phyloP scores from a whole-genome alignment of 2,113 vertebrate genomes.

The Trichomycterus rosablanca region DNA sequence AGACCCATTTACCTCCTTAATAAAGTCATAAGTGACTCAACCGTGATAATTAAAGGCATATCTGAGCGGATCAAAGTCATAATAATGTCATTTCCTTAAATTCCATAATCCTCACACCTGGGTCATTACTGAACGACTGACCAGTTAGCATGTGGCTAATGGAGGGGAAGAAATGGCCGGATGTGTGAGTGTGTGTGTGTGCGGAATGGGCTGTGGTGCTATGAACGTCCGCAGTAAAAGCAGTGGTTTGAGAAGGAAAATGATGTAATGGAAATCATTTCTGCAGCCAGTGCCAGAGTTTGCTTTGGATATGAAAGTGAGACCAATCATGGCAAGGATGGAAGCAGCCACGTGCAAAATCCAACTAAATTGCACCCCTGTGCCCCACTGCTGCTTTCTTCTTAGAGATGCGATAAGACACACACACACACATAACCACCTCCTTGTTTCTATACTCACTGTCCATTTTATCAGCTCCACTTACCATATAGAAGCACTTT shows the following conservation, averaged over 20 bases:
- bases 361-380: slow-evolving; percentile 31
- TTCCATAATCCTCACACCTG: slow-evolving; percentile 17
- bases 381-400: slow-evolving; percentile 7
- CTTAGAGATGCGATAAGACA: slow-evolving; percentile 10
- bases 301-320: slow-evolving; percentile 31
- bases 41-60: slow-evolving; percentile 17
- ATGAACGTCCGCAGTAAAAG: slow-evolving; percentile 22
- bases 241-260: slow-evolving; percentile 19
- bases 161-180: slow-evolving; percentile 38
- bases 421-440: slow-evolving; percentile 11
- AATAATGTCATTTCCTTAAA: slow-evolving; percentile 33
- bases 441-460: too few relatives aligned
- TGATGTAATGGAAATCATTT: not conserved
- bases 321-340: slow-evolving; percentile 25
- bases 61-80: slow-evolving; percentile 32
- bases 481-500: too few relatives aligned
- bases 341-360: slow-evolving; percentile 32
- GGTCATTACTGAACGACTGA: slow-evolving; percentile 24
- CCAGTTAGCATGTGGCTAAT: slow-evolving; percentile 31
- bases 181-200: slow-evolving; percentile 26
- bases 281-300: slow-evolving; percentile 2
- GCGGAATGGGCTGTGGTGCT: slow-evolving; percentile 9
- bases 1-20: too few relatives aligned
- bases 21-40: not conserved
- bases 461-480: too few relatives aligned